Evolutionary conservation across 2,797 vertebrate species (phyloP), one percentile per base, ranked within the genome.

Genomic region (Strix occidentalis): DNA sequence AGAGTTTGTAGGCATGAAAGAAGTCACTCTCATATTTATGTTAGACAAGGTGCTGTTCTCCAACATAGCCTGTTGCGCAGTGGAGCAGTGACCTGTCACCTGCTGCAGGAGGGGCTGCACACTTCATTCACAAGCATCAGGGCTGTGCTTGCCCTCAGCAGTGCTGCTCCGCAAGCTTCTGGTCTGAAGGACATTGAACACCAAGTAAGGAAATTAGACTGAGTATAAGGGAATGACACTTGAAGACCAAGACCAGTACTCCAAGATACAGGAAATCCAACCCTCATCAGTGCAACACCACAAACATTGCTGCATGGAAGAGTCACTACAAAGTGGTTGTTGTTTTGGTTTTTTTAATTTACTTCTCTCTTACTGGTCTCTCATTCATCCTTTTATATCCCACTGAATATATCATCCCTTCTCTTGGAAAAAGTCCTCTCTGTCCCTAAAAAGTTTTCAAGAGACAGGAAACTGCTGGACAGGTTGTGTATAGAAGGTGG

Each of bases 41-140:
- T 2, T 45, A 48, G 11, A 65, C 18, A 56, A 80, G 26, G 39
- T 6, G 2, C 25, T 54, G 6, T 19, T 86, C 13, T 76, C 35
- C 26, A 63, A 10, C 12, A 46, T 4, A 60, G 65, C 4, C 41
- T 46, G 24, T 11, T 68, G 50, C 29, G 33, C 46, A 84, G 56
- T 4, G 19, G 65, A 81, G 26, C 80, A 66, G 58, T 13, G 19
- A 35, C n/a, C 29, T 0, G 0, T 20, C 24, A 75, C 16, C 6
- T 2, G 1, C 64, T 61, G 28, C 31, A 66, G 33, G 35, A 91
- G 13, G 17, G 41, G 43, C 41, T 17, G 20, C 6, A 5, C 50
- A 13, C 20, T 57, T 50, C 25, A 48, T 23, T 61, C 50, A n/a
- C 56, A 14, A 7, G 45, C 37, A 64, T 12, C 45, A 35, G 9